Conservation (phyloP, 2,113 vertebrate genomes). For the Silurus glanis region DNA sequence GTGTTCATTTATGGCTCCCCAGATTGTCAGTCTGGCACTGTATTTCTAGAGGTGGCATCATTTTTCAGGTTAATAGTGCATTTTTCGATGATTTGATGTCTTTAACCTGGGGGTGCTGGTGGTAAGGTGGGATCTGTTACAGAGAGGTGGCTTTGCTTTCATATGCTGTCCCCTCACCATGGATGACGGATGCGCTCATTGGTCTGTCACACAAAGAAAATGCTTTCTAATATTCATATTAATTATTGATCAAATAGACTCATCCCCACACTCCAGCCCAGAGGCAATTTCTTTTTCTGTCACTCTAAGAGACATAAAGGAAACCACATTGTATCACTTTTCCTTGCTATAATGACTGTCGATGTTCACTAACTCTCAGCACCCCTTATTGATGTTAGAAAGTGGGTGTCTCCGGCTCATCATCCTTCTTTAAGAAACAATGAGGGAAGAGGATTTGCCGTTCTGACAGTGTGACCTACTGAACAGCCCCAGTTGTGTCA, state of each 20-base stretch:
- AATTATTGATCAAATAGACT: conserved; percentile 71
- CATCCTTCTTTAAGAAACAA: conserved; percentile 65
- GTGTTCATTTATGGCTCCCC: conserved; percentile 25
- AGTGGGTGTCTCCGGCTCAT: conserved; percentile 67
- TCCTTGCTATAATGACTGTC: conserved; percentile 25
- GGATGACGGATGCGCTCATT: conserved; percentile 54
- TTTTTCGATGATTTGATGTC: conserved; percentile 49
- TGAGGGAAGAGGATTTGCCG: conserved; percentile 61
- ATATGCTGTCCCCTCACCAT: conserved; percentile 4
- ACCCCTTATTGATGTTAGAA: conserved; percentile 33
- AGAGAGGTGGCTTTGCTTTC: background rate
- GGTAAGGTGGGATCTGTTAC: conserved; percentile 3
- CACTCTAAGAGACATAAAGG: conserved; percentile 50
- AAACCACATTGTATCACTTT: conserved; percentile 49
- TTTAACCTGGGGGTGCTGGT: conserved; percentile 36
- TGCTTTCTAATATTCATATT: conserved; percentile 71
- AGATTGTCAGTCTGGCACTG: conserved; percentile 7
- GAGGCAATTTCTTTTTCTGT: conserved; percentile 51
- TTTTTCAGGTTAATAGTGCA: conserved; percentile 48
- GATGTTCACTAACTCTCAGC: background rate
- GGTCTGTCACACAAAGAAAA: conserved; percentile 64
- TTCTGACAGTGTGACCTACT: conserved; percentile 58
- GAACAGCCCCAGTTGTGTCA: conserved; percentile 47
- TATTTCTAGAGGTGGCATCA: conserved; percentile 32
- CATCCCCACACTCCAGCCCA: background rate